Conservation (phyloP, 2,888 invertebrate species). For the Heliconius hortense region DNA sequence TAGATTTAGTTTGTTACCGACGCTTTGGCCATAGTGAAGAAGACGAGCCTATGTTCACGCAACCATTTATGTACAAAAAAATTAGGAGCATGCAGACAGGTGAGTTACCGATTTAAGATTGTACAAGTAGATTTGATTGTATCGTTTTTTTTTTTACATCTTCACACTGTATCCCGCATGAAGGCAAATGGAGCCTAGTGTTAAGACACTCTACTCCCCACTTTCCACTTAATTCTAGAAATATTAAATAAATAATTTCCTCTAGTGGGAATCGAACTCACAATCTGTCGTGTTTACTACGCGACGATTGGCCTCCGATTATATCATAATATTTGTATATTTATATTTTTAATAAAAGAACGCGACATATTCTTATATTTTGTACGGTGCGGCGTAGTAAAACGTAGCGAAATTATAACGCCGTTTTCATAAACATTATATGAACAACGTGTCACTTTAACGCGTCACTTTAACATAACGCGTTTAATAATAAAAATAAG, state of each 20-base stretch:
- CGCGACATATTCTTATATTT: slow-evolving; percentile 6
- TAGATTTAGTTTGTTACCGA: slow-evolving; percentile 92
- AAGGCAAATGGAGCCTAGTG: too few species aligned
- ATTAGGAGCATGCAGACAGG: slow-evolving; percentile 85
- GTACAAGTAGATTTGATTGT: background rate
- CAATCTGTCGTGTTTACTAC: too few species aligned
- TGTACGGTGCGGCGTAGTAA: background rate
- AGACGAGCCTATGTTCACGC: slow-evolving; percentile 97
- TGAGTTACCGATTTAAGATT: slow-evolving; percentile 41
- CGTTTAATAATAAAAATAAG: background rate
- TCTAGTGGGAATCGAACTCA: too few species aligned
- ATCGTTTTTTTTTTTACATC: too few species aligned
- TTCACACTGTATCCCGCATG: too few species aligned
- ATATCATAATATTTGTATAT: background rate
- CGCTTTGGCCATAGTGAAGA: slow-evolving; percentile 96
- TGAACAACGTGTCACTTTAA: background rate
- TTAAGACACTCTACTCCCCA: too few species aligned
- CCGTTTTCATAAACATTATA: slow-evolving; percentile 4
- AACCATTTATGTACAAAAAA: slow-evolving; percentile 96
- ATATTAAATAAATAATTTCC: too few species aligned
- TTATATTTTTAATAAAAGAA: slow-evolving; percentile 10
- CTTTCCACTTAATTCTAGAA: too few species aligned
- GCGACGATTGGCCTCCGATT: too few species aligned
- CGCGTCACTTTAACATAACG: background rate
- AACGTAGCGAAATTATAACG: slow-evolving; percentile 3